Conservation (phyloP, 1,140 invertebrate species). For the Contarinia nasturtii region DNA sequence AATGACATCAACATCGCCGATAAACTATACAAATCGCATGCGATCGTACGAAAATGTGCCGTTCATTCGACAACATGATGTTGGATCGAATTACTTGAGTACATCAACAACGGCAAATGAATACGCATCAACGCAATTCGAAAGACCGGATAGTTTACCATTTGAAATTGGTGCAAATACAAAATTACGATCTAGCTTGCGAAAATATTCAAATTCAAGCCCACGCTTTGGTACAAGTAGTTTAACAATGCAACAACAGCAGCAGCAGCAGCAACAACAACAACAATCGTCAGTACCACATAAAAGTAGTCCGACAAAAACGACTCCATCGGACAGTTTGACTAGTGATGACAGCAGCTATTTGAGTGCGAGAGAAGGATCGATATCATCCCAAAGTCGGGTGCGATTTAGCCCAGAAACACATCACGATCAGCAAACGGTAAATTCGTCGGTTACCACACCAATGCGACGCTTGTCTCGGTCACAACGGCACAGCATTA, state of each 20-base stretch:
- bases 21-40: conserved; percentile 5
- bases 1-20: background rate
- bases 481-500: background rate
- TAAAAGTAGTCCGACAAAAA: conserved; percentile 52
- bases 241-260: conserved; percentile 11
- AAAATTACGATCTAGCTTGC: conserved; percentile 53
- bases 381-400: conserved; percentile 39
- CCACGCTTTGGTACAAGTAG: conserved; percentile 32
- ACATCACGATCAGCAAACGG: conserved; percentile 25
- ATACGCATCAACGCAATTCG: conserved; percentile 27
- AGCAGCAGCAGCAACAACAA: conserved; percentile 7
- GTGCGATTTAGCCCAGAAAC: conserved; percentile 66
- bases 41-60: conserved; percentile 9
- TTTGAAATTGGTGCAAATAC: conserved; percentile 32
- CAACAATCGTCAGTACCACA: conserved; percentile 5
- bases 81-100: conserved; percentile 20
- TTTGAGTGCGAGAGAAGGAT: conserved; percentile 58
- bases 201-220: conserved; percentile 43
- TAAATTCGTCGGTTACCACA: background rate
- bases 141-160: conserved; percentile 52
- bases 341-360: conserved; percentile 72
- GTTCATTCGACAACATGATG: conserved; percentile 4
- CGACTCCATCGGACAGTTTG: conserved; percentile 63
- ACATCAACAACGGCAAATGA: conserved; percentile 25
- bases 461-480: background rate